Percentiles rank a stretch among this genome's conserved stretches.
Conservation (phyloP, 2,797 vertebrate species). For the Anguilla pacifica region DNA sequence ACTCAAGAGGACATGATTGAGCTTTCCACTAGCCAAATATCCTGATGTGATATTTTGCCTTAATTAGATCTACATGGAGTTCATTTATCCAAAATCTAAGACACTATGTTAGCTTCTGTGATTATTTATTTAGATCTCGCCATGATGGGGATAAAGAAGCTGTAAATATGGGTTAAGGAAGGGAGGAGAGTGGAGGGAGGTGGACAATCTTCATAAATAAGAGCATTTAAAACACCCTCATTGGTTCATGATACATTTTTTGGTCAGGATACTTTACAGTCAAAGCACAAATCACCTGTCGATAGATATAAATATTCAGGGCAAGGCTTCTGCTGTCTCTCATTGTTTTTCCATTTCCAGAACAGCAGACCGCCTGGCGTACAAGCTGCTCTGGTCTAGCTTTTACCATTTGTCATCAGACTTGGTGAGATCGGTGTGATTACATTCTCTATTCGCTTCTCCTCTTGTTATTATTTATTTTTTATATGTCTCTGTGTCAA, state of each 20-base stretch:
- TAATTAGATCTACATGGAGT: neutral
- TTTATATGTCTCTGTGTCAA: slow-evolving; percentile 15
- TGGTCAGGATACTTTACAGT: neutral
- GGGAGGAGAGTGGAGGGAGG: neutral
- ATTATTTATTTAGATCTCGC: neutral
- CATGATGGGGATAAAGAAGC: neutral
- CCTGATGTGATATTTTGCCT: too few relatives aligned
- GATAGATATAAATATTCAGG: slow-evolving; percentile 21
- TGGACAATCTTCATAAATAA: neutral
- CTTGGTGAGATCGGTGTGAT: slow-evolving; percentile 23
- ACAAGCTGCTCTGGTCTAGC: neutral
- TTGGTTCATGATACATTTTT: neutral
- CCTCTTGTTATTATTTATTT: slow-evolving; percentile 17
- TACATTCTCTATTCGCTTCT: neutral
- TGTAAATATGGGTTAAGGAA: neutral
- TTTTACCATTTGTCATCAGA: slow-evolving; percentile 10
- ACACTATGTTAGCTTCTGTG: neutral
- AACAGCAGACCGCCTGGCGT: neutral
- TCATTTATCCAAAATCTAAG: neutral
- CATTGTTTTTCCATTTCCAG: slow-evolving; percentile 20
- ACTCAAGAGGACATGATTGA: neutral
- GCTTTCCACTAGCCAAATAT: neutral
- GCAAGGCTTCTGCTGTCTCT: slow-evolving; percentile 4
- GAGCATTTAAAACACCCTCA: neutral
- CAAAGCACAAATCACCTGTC: neutral